Base-by-base conservation (phyloP, 1,140 invertebrate species). In the Colletes gigas region DNA sequence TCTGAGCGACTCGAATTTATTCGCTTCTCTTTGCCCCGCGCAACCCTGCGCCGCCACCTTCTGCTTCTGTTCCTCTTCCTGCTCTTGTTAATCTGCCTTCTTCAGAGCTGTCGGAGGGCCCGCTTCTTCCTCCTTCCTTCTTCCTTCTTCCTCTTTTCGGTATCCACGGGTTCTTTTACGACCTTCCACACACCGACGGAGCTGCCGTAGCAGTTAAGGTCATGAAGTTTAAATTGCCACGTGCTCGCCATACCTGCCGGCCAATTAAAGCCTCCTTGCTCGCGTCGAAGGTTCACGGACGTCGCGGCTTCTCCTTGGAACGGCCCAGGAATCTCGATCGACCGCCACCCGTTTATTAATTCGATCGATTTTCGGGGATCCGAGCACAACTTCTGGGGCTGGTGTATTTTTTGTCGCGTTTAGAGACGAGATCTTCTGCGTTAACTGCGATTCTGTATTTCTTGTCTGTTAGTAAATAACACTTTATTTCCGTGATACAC, bases 1-100 rank as follows among this genome's bases (percentile, higher is more conserved):
- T 88, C 74, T 84, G 84, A 90, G 81, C 84, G 87, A 90, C 85
- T 86, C 81, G 83, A 91, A 90, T 88, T 90, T 91, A 91, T 90
- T 91, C 83, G 83, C 79, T 80, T 84, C 88, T 84, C 89, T 77
- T 79, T 77, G 54, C 21, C 68, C 68, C 83, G 78, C 78, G 15
- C 1, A 72, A 60, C 79, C 65, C 78, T 82, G 21, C 71, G 63
- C 60, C 55, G 68, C 69, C 69, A 12, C 60, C n/a, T 15, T 57
- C 44, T 15, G 12, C 21, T 50, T 17, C 7, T n/a, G 15, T 66
- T 67, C 19, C 62, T 60, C 44, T 67, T 75, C 62, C 30, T 52
- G 60, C 44, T 67, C 71, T 15, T 21, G 21, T 75, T 75, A 75
- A 60, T 75, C 62, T 19, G 21, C 41, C 52, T 73, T 63, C 55